phyloP scores from a whole-genome alignment of 1,140 invertebrate genomes.

The Trichogramma pretiosum region DNA sequence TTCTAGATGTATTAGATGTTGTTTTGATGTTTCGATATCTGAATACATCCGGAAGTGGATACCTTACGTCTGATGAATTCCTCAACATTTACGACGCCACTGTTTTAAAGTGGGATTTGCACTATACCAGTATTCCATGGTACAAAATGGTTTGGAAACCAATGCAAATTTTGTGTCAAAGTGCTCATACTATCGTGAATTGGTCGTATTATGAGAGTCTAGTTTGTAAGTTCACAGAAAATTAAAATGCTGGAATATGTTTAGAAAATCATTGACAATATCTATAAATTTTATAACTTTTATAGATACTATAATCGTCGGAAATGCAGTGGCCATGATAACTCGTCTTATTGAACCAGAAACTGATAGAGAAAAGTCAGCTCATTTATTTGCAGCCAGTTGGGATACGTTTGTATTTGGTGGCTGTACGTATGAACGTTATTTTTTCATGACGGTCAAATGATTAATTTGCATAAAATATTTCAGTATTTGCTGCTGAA shows the following conservation, averaged over 20 bases:
- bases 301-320: conserved; percentile 57
- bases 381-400: conserved; percentile 55
- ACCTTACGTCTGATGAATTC: conserved; percentile 66
- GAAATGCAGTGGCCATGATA: conserved; percentile 63
- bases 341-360: conserved; percentile 46
- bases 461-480: neutral
- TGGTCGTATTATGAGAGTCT: conserved; percentile 65
- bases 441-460: neutral
- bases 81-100: conserved; percentile 66
- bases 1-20: conserved; percentile 62
- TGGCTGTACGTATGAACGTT: conserved; percentile 48
- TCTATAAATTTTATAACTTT: conserved; percentile 13
- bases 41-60: conserved; percentile 58
- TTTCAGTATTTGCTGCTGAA: conserved; percentile 67
- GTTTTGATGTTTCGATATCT: conserved; percentile 75
- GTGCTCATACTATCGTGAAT: conserved; percentile 54
- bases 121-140: conserved; percentile 61
- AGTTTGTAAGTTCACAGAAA: conserved; percentile 53
- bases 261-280: too few relatives aligned
- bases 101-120: conserved; percentile 65
- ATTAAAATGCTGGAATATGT: conserved; percentile 8
- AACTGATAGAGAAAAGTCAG: conserved; percentile 49
- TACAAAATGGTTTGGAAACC: conserved; percentile 54
- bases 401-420: conserved; percentile 70
- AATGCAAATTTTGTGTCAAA: conserved; percentile 54